Conservation (phyloP, 2,888 invertebrate genomes). For the Synergus japonicus region DNA sequence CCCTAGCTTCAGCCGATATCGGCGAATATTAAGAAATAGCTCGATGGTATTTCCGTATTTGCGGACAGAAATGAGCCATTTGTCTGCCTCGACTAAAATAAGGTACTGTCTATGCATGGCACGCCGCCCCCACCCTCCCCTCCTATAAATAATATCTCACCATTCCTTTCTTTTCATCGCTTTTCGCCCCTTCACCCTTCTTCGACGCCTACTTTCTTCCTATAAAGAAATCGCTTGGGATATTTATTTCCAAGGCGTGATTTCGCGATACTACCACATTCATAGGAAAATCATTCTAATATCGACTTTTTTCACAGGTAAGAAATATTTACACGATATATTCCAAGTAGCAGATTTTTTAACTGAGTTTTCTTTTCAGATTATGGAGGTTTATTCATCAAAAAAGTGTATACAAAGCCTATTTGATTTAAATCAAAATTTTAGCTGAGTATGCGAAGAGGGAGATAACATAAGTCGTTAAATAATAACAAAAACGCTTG, state of each 20-base stretch:
- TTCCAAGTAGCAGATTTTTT: too few relatives aligned
- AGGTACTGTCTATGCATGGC: slow-evolving; percentile 76
- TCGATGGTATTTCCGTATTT: slow-evolving; percentile 72
- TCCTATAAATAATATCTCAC: slow-evolving; percentile 74
- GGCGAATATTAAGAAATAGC: slow-evolving; percentile 76
- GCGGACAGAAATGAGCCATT: slow-evolving; percentile 71
- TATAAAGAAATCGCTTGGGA: slow-evolving; percentile 50
- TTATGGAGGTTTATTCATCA: too few relatives aligned
- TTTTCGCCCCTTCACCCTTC: slow-evolving; percentile 46
- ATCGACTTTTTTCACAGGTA: neutral
- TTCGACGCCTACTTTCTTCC: slow-evolving; percentile 49
- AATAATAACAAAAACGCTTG: neutral
- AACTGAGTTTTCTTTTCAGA: too few relatives aligned
- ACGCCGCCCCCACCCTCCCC: slow-evolving; percentile 67
- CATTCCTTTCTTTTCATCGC: slow-evolving; percentile 61
- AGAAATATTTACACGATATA: neutral
- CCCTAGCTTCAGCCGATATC: slow-evolving; percentile 61
- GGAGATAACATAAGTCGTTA: neutral
- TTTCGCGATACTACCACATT: slow-evolving; percentile 53
- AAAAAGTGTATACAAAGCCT: too few relatives aligned
- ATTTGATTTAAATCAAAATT: neutral
- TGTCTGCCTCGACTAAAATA: slow-evolving; percentile 67
- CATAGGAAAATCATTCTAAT: neutral
- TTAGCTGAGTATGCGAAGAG: neutral
- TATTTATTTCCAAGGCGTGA: slow-evolving; percentile 68